These are phyloP conservation scores for Nycteola revayana DNA, from an alignment of 2,888 invertebrate species.

Conservation along the genomic window DNA sequence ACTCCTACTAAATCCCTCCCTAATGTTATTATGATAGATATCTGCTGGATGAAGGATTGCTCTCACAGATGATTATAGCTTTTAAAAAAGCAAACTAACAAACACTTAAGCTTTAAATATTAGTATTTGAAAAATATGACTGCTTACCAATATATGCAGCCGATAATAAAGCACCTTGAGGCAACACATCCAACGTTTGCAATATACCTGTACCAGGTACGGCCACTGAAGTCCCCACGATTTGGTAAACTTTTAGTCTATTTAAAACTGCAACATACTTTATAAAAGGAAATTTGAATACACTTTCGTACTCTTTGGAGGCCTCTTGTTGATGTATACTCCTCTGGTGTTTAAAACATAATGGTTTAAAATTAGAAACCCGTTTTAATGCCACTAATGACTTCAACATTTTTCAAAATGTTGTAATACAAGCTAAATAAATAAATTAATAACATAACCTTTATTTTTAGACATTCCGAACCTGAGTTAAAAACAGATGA, in stretches of 20 bases:
- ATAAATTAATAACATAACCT: too few species aligned
- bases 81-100: too few species aligned
- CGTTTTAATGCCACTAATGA: conserved; percentile 6
- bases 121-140: not conserved
- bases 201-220: conserved; percentile 65
- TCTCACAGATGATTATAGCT: too few species aligned
- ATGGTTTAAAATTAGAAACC: not conserved
- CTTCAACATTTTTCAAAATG: conserved; percentile 17
- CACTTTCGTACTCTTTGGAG: conserved; percentile 52
- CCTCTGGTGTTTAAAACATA: not conserved
- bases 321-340: not conserved
- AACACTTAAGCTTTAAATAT: not conserved
- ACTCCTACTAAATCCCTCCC: too few species aligned
- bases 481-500: too few species aligned
- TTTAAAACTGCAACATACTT: conserved; percentile 71
- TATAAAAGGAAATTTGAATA: conserved; percentile 66
- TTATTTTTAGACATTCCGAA: too few species aligned
- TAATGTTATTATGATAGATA: too few species aligned
- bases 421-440: too few species aligned
- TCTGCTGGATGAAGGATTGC: too few species aligned
- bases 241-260: conserved; percentile 79
- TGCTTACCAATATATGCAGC: conserved; percentile 62
- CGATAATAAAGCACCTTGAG: conserved; percentile 45
- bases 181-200: conserved; percentile 54
- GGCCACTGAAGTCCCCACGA: conserved; percentile 55